Evolutionary conservation across 2,113 vertebrate species (phyloP).

Genomic region (cattle (Bos taurus)): ARS-UCD2.0 NC_037357.1:1762501-1763000

Average conservation of each 20-base stretch:
- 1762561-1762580: background rate
- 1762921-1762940: background rate
- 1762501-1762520: background rate
- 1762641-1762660: background rate
- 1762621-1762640: background rate
- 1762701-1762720: background rate
- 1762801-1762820: background rate
- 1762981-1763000: background rate
- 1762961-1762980: background rate
- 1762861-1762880: background rate
- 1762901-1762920: background rate
- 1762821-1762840: background rate
- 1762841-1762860: background rate
- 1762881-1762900: background rate
- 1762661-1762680: background rate
- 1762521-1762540: background rate
- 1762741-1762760: background rate
- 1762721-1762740: background rate
- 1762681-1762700: background rate
- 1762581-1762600: background rate
- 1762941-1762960: background rate
- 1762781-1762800: background rate
- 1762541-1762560: background rate
- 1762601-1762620: background rate
- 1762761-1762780: background rate